Base-by-base conservation (phyloP, 2,113 vertebrate genomes). In the Mus pahari region DNA sequence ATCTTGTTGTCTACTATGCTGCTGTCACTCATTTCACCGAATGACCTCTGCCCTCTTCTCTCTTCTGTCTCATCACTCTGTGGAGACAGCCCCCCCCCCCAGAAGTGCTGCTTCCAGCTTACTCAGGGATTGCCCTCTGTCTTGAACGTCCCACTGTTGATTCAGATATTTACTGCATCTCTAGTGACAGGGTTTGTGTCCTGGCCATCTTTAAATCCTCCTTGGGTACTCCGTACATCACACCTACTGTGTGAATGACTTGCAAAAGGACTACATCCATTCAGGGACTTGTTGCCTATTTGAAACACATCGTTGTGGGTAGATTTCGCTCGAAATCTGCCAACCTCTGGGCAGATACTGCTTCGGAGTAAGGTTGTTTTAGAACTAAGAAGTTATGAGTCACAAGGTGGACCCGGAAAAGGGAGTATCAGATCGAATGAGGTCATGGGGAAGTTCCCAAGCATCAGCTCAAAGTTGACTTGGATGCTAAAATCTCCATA, bases 401-500 rank as follows among this genome's bases (percentile, higher is more conserved):
- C 45, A 60, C 45, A 81, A 50, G 50, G 60, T 14, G 53, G 50
- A 73, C 22, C 24, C 20, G 2, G 53, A 26, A 58, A 83, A 82
- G 60, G 79, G 66, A 17, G 7, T 14, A 84, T 7, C 60, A 75
- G 22, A 16, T 2, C 28, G 66, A 66, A 74, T 24, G 79, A 74
- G 68, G 42, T 22, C 81, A 36, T 66, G 13, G 0, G 14, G 70
- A 84, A 84, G 58, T 62, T 90, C 22, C 19, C 36, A 58, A 60
- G 39, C 33, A 28, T 91, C 9, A 8, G 11, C 31, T 82, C 78
- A 50, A 42, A 50, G 60, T 58, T 20, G 3, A 55, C 11, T 75
- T 14, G 17, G 55, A 33, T 0, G 0, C 17, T 50, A 19, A 0
- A 20, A 66, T 88, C 58, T 39, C 0, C 11, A 7, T 10, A 58